Evolutionary conservation across 2,888 invertebrate species (phyloP), one percentile per base, ranked within the genome.

Genomic region (Capitulum mitella): DNA sequence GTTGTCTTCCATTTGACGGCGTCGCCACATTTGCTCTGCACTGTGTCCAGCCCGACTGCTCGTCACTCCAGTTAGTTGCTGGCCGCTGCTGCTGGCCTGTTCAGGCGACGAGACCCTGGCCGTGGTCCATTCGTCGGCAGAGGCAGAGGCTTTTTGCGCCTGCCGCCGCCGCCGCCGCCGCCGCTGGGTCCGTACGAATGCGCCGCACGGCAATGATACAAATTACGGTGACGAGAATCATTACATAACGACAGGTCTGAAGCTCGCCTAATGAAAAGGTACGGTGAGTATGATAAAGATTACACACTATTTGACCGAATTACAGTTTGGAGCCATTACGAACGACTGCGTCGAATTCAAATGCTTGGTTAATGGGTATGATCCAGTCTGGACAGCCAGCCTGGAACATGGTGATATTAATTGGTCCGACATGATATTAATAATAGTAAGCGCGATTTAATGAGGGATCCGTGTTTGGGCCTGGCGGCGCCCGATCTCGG

Each of bases 351-450:
- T 26, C 70, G 70, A 29, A 70, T 70, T 70, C 70, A 70, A 70
- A 70, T 70, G 70, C 26, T 70, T 26, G 22, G 37, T 26, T 70
- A 70, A 70, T 70, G 70, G 29, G 70, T 70, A 70, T 70, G 8
- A 70, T 70, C 19, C 22, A 10, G 37, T 10, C 3, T 2, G 22
- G 40, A 26, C 40, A 22, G 26, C 8, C 70, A 1, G 10, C 3
- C 40, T 37, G 70, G 70, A 70, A 26, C 40, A 40, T 22, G 37
- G 70, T 70, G 70, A 37, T 70, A 70, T 70, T 70, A 70, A 70
- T 70, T 70, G 70, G 70, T 26, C 70, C 40, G 70, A 70, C 37
- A 26, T 70, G 70, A 70, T 70, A 70, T 70, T 70, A 70, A 70
- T 70, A 29, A 40, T 40, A 40, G 70, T 70, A 70, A 70, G 70